These are phyloP conservation scores for Rhabdornis inornatus DNA, from an alignment of 2,113 vertebrate species.

Conservation along the genomic window DNA sequence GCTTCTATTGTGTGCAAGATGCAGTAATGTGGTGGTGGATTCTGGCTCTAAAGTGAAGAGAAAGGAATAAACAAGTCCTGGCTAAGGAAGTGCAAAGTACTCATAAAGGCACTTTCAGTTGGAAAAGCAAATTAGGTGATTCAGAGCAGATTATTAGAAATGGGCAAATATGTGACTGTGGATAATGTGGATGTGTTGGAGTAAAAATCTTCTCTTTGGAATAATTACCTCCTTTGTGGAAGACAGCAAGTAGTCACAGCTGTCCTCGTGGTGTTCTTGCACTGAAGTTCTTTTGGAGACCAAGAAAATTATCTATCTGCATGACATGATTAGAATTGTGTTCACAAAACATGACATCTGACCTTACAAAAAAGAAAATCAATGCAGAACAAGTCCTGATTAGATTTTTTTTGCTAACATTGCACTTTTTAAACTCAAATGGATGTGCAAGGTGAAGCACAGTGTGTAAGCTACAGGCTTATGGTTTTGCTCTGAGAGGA, in stretches of 20 bases:
- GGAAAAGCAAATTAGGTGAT: not conserved
- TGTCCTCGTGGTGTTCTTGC: not conserved
- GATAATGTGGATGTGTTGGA: not conserved
- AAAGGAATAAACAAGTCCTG: not conserved
- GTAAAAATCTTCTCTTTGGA: not conserved
- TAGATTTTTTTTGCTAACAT: not conserved
- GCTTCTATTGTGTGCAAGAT: not conserved
- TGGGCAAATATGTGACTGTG: not conserved
- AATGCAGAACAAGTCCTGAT: not conserved
- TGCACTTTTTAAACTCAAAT: not conserved
- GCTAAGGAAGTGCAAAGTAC: not conserved
- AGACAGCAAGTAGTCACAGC: not conserved
- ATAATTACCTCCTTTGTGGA: not conserved
- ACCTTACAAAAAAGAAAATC: constrained; percentile 15
- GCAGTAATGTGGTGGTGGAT: not conserved
- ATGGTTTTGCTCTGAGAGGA: not conserved
- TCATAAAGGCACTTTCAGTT: not conserved
- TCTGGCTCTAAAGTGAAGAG: not conserved
- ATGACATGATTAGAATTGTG: not conserved
- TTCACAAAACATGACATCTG: not conserved
- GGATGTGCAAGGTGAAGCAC: not conserved
- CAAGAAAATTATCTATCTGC: not conserved
- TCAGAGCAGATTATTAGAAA: not conserved
- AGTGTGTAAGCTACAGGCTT: not conserved
- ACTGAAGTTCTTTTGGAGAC: not conserved